A percentile compares a stretch with the other conserved stretches of the same genome.
Conservation (phyloP, 2,797 vertebrate genomes). For the Peromyscus nudipes region DNA sequence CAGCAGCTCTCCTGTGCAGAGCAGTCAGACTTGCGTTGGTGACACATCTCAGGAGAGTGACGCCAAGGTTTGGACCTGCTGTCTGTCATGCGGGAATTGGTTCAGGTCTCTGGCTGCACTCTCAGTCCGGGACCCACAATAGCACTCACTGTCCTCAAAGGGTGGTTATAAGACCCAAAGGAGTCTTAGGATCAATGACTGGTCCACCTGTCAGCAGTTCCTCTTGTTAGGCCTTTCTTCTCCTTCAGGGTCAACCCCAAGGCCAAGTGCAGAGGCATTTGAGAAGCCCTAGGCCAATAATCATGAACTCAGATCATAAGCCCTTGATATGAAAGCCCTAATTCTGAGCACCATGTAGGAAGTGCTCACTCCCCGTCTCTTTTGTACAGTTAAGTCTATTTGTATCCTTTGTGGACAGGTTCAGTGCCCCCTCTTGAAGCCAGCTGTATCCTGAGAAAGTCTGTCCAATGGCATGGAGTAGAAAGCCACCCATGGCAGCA, state of each 20-base stretch:
- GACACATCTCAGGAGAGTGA: fast-evolving
- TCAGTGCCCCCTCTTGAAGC: background rate
- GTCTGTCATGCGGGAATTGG: fast-evolving
- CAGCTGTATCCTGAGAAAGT: background rate
- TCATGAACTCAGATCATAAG: background rate
- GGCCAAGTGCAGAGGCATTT: background rate
- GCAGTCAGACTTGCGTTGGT: background rate
- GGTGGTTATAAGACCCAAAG: background rate
- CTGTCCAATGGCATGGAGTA: fast-evolving
- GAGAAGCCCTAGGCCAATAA: background rate
- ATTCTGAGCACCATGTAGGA: background rate
- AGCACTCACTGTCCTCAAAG: background rate
- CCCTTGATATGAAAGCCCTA: background rate
- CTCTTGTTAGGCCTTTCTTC: background rate
- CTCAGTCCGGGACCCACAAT: background rate
- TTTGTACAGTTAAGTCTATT: too few species aligned
- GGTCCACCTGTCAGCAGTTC: fast-evolving
- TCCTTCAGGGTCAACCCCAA: background rate
- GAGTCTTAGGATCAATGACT: background rate
- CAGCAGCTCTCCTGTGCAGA: too few species aligned
- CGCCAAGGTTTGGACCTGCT: background rate
- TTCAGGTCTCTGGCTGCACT: fast-evolving
- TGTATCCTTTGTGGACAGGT: background rate
- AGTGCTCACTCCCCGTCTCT: fast-evolving
- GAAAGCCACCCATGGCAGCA: background rate